Conservation (phyloP, 2,113 vertebrate genomes). For the Antigone vipio region DNA sequence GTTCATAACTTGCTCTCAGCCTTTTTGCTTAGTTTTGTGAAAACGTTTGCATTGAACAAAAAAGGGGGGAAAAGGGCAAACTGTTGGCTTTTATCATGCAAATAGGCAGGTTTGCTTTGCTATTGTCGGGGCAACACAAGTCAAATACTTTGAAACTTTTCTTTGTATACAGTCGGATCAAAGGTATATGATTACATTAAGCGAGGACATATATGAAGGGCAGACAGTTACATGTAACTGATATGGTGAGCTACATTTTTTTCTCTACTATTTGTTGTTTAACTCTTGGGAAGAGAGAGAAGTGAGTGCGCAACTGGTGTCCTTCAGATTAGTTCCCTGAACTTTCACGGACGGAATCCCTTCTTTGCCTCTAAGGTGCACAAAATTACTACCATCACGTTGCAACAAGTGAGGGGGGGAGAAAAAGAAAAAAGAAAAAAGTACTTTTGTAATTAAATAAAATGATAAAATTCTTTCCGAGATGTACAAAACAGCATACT, state of each 20-base stretch:
- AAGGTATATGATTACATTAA: not conserved
- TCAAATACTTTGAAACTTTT: not conserved
- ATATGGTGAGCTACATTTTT: not conserved
- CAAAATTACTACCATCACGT: not conserved
- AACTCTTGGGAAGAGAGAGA: not conserved
- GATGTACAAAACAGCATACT: not conserved
- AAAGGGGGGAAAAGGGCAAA: not conserved
- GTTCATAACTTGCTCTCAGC: not conserved
- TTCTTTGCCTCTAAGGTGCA: not conserved
- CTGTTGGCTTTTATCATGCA: not conserved
- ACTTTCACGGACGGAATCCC: not conserved
- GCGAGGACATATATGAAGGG: not conserved
- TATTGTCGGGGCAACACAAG: not conserved
- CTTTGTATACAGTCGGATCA: not conserved
- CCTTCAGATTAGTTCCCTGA: not conserved
- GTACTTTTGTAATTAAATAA: not conserved
- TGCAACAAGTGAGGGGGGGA: not conserved
- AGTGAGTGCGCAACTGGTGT: not conserved
- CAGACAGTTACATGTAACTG: not conserved
- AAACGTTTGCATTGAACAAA: not conserved
- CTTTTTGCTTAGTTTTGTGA: not conserved
- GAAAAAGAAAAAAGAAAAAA: too few species aligned
- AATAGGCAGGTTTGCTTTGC: not conserved
- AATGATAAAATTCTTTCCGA: not conserved
- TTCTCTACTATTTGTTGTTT: not conserved